A percentile compares a stretch with the other conserved stretches of the same genome.
These are phyloP conservation scores for Orthosia gothica DNA, from an alignment of 2,888 invertebrate species.

Conservation along the genomic window DNA sequence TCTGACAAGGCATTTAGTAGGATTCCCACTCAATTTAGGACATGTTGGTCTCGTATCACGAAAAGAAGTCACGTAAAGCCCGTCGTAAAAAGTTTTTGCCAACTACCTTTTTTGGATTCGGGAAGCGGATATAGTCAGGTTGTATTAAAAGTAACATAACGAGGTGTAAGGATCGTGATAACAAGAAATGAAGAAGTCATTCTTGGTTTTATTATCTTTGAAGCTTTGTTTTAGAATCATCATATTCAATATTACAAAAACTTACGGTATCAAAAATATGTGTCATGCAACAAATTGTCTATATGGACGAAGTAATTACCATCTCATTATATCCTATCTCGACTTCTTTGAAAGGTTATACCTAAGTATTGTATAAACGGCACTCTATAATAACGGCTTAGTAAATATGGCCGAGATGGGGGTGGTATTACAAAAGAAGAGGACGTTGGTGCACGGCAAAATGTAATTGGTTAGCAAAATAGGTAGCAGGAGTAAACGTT, in stretches of 20 bases:
- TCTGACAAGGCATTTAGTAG: conserved; percentile 60
- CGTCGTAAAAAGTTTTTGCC: conserved; percentile 63
- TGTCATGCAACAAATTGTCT: not conserved
- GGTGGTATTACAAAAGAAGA: not conserved
- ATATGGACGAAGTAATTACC: not conserved
- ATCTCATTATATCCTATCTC: not conserved
- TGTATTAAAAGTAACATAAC: conserved; percentile 48
- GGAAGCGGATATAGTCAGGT: conserved; percentile 42
- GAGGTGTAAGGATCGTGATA: conserved; percentile 27
- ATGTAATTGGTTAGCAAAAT: not conserved
- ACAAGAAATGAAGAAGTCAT: conserved; percentile 18
- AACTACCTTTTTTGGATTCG: conserved; percentile 48
- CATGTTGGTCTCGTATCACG: conserved; percentile 57
- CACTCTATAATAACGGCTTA: not conserved
- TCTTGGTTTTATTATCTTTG: not conserved
- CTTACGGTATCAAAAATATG: not conserved
- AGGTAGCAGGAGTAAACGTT: not conserved
- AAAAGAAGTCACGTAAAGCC: conserved; percentile 67
- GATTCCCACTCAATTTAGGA: conserved; percentile 66
- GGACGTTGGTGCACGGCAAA: not conserved
- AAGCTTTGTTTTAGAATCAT: not conserved
- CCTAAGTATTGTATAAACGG: no score
- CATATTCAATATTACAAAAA: not conserved
- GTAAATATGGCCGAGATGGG: not conserved
- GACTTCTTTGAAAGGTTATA: not conserved